A percentile compares a stretch with the other conserved stretches of the same genome.
Conservation (phyloP, 2,888 invertebrate genomes). For the Caenorhabditis imperialis region DNA sequence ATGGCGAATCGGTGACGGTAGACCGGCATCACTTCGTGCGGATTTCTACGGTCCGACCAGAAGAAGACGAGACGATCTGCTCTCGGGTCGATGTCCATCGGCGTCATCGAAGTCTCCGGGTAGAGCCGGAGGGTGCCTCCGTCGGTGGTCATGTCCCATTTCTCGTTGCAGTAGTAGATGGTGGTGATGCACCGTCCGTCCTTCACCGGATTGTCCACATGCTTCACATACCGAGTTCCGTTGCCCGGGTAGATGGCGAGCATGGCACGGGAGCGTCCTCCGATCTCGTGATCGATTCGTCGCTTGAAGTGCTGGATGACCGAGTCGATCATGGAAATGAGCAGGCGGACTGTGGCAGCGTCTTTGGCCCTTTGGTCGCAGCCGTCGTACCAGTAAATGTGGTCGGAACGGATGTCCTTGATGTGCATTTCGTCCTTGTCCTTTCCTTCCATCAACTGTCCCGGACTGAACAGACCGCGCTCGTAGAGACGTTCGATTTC, state of each 20-base stretch:
- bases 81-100: slow-evolving; percentile 90
- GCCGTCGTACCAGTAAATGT: slow-evolving; percentile 77
- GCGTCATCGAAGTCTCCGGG: slow-evolving; percentile 88
- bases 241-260: slow-evolving; percentile 97
- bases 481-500: slow-evolving; percentile 72
- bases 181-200: slow-evolving; percentile 97
- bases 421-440: slow-evolving; percentile 65
- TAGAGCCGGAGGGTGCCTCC: slow-evolving; percentile 94
- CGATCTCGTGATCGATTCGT: slow-evolving; percentile 71
- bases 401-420: slow-evolving; percentile 74
- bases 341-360: slow-evolving; percentile 68
- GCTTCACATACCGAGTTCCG: slow-evolving; percentile 94
- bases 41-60: slow-evolving; percentile 96
- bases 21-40: slow-evolving; percentile 95
- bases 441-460: slow-evolving; percentile 70
- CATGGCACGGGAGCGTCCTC: slow-evolving; percentile 84
- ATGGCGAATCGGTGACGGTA: slow-evolving; percentile 83
- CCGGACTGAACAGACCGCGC: slow-evolving; percentile 70
- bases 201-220: slow-evolving; percentile 96
- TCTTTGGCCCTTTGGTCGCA: slow-evolving; percentile 64
- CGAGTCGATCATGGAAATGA: slow-evolving; percentile 76
- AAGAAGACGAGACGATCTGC: slow-evolving; percentile 95
- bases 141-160: slow-evolving; percentile 83
- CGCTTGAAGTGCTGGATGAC: slow-evolving; percentile 70
- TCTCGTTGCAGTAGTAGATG: slow-evolving; percentile 95